These are phyloP conservation scores for Chloroceryle inda DNA, from an alignment of 2,797 vertebrate species.

Conservation along the genomic window DNA sequence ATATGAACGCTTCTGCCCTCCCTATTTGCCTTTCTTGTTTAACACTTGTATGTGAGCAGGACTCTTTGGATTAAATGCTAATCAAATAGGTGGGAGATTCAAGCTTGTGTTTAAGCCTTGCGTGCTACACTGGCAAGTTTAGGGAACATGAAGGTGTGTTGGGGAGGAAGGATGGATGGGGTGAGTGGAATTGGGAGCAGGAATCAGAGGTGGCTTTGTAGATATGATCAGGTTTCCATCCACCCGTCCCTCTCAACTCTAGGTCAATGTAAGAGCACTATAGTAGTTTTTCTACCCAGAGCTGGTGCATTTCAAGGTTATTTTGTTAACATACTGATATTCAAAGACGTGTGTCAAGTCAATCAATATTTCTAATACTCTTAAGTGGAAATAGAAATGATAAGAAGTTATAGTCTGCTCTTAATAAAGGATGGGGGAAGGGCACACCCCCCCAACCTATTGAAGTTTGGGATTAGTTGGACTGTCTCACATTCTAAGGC, in stretches of 20 bases:
- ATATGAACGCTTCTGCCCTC: neutral
- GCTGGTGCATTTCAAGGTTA: neutral
- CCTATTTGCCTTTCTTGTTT: neutral
- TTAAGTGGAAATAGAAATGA: neutral
- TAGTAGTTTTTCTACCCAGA: neutral
- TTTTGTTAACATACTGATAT: neutral
- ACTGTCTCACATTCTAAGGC: neutral
- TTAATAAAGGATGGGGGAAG: neutral
- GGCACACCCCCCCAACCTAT: too few species aligned
- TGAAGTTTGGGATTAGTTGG: neutral
- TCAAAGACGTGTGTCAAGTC: neutral
- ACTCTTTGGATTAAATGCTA: conserved; percentile 14
- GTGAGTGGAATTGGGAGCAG: neutral
- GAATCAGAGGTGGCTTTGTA: neutral
- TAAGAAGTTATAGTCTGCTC: neutral
- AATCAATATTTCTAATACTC: neutral
- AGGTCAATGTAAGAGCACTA: neutral
- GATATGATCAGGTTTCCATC: neutral
- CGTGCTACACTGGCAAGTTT: neutral
- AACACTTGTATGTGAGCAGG: neutral
- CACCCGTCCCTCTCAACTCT: neutral
- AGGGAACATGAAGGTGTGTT: neutral
- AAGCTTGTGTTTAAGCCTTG: neutral
- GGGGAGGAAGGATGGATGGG: neutral
- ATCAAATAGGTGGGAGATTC: neutral